phyloP scores from a whole-genome alignment of 2,797 vertebrate species.

The Tinamus major region DNA sequence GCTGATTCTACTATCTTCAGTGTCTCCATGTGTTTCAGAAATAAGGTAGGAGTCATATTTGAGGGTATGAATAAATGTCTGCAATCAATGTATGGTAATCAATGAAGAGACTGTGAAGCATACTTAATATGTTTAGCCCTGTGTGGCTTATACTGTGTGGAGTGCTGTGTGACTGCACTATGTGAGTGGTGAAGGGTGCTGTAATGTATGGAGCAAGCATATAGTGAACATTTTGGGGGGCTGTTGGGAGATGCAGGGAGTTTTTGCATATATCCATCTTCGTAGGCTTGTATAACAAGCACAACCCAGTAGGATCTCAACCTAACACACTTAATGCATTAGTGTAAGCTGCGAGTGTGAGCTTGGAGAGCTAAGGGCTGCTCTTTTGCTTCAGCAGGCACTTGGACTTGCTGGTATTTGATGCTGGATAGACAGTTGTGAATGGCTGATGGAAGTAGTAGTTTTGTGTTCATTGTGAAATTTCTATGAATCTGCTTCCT shows the following conservation, averaged over 20 bases:
- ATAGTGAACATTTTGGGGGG: neutral
- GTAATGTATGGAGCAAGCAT: neutral
- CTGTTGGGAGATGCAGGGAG: neutral
- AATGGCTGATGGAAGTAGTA: neutral
- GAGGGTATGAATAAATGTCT: neutral
- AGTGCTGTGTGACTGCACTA: neutral
- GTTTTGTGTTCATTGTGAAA: neutral
- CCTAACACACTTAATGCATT: neutral
- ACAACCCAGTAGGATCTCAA: neutral
- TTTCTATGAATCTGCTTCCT: neutral
- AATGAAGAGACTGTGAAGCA: neutral
- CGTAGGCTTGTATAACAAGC: neutral
- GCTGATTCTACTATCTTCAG: conserved; percentile 47
- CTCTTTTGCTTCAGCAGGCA: neutral
- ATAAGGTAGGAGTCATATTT: conserved; percentile 47
- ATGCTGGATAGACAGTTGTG: neutral
- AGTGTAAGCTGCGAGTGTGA: no score
- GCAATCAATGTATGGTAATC: neutral
- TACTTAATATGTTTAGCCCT: fast-evolving
- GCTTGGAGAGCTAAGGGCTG: neutral
- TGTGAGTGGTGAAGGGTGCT: neutral
- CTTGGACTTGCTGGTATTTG: neutral
- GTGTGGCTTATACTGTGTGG: neutral
- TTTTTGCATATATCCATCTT: neutral
- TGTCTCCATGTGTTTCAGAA: conserved; percentile 57